Base-by-base conservation (phyloP, 2,888 invertebrate species). In the Andrena dorsata region DNA sequence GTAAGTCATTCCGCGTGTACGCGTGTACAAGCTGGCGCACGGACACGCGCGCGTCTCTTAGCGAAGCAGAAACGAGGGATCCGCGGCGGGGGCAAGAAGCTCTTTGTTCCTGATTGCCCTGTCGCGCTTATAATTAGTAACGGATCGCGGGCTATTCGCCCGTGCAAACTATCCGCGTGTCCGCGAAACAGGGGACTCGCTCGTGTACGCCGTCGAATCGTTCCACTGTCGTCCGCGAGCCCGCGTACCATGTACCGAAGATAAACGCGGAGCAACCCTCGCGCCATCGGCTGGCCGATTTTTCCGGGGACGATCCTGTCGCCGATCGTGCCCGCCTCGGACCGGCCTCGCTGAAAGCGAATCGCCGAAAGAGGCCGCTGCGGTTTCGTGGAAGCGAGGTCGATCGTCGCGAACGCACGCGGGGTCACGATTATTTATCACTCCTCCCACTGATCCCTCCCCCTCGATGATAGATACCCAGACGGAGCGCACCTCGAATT, bases 41-140 rank as follows among this genome's bases (percentile, higher is more conserved):
- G 64, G 64, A 71, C 64, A 66, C 61, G 76, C 79, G 60, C 66
- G 68, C 56, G 61, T 71, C 69, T 76, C 68, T 66, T 64, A 26
- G 73, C 61, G 73, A 32, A 26, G 72, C 76, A 58, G 76, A 76
- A 81, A 80, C 73, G 72, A 76, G 72, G 49, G 71, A 71, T 63
- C 78, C 73, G 66, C 64, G 69, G 65, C 66, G 41, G 76, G 77
- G 74, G 80, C 68, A 74, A 81, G 81, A 72, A 84, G 76, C 83
- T 85, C 89, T 90, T 90, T 91, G 85, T 90, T 91, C 88, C 84
- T 88, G 88, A 90, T 91, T 89, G 90, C 86, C 84, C 88, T 88
- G 90, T 90, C 89, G 91, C 83, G 88, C 87, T 90, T 87, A 90
- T 90, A 92, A 92, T 92, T 91, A 91, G 90, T 82, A 84, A 86